Evolutionary conservation across 2,797 vertebrate species (phyloP).

Genomic region (Coregonus suidteri): DNA sequence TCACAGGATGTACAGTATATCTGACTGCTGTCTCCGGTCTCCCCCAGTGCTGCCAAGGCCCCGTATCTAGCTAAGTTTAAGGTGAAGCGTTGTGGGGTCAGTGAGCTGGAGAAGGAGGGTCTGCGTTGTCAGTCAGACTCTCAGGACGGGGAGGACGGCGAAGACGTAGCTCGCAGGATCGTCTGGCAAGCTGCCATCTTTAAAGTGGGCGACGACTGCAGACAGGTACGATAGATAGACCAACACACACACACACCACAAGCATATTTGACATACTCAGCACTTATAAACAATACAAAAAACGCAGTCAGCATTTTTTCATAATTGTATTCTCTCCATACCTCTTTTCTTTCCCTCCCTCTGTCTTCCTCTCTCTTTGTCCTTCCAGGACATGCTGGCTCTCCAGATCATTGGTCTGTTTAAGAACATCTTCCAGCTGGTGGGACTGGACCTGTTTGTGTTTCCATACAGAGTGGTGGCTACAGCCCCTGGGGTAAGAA

Average conservation of each 20-base stretch:
- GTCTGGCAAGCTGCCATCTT: conserved; percentile 99
- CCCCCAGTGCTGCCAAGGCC: conserved; percentile 89
- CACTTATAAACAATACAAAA: not conserved
- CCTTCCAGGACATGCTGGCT: conserved; percentile 91
- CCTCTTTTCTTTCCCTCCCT: not conserved
- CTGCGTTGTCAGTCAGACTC: conserved; percentile 84
- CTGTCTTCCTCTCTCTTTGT: not conserved
- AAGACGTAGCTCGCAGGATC: conserved; percentile 74
- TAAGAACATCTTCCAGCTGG: conserved; percentile 98
- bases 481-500: conserved; percentile 89
- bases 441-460: conserved; percentile 95
- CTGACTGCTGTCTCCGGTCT: not conserved
- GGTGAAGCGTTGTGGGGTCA: conserved; percentile 95
- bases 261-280: not conserved
- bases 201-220: conserved; percentile 98
- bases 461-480: conserved; percentile 97
- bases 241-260: not conserved
- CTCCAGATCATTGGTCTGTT: conserved; percentile 98
- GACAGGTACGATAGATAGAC: conserved; percentile 80
- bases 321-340: too few relatives aligned
- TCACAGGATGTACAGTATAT: too few relatives aligned
- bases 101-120: conserved; percentile 94
- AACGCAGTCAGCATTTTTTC: not conserved
- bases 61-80: conserved; percentile 97
- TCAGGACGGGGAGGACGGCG: conserved; percentile 78